Evolutionary conservation across 1,140 invertebrate species (phyloP), one percentile per base, ranked within the genome.

Genomic region (Apocrypta bakeri): DNA sequence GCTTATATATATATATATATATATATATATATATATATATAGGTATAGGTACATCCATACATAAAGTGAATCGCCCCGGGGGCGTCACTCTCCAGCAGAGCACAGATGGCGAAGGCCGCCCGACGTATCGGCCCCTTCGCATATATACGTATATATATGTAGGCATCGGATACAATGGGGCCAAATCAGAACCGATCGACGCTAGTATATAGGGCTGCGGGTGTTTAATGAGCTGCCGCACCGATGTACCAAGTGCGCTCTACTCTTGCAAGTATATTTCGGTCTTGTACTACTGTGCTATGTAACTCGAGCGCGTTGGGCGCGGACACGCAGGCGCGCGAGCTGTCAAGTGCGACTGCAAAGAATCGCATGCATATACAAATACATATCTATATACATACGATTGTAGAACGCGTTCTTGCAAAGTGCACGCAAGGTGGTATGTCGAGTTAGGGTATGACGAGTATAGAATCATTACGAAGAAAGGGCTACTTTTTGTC

Each of bases 221-320:
- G 90, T 90, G 90, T 92, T 92, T 92, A 92, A 92, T 92, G 91
- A 92, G 91, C 89, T 90, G 88, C 88, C 87, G 86, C 63, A n/a
- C 48, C 48, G 48, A 56, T 56, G 17, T 56, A 56, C 21, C 21
- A 48, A 37, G 33, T 37, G 33, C 9, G 33, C 33, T 4, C 33
- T 37, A 9, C 33, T n/a, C n/a, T n/a, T n/a, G 33, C 33, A 9
- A 37, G 33, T 37, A 2, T 37, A 2, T 37, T 9, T 37, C 33
- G 33, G 3, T 2, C 33, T 37, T 2, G 42, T 56, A 6, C 4
- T 11, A 17, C 42, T 48, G 42, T n/a, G n/a, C n/a, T n/a, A 9
- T 37, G 48, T 56, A 56, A 56, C 48, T 6, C 48, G 48, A 56
- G 48, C 48, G n/a, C n/a, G 42, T 17, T 17, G 42, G 42, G 42